Evolutionary conservation across 2,113 vertebrate species (phyloP).

Genomic region (Eira barbara): DNA sequence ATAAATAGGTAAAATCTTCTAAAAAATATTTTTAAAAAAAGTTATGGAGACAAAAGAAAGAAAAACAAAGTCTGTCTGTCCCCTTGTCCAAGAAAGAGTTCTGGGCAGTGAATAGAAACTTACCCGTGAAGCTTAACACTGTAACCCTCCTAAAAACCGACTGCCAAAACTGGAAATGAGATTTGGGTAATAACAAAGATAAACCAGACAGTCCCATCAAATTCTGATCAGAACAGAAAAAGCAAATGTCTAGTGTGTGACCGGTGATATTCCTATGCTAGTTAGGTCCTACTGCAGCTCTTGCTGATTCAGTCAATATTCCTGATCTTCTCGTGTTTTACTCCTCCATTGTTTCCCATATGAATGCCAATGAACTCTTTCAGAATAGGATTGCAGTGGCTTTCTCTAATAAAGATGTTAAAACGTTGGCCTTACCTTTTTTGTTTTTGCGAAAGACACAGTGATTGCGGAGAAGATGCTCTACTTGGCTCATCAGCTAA

Average conservation of each 20-base stretch:
- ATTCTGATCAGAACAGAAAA: slow-evolving; percentile 11
- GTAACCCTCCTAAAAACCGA: not conserved
- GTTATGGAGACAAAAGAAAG: not conserved
- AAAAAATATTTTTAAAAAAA: not conserved
- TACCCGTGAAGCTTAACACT: not conserved
- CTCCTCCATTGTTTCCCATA: not conserved
- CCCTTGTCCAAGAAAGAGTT: not conserved
- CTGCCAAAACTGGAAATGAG: not conserved
- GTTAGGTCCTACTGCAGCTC: not conserved
- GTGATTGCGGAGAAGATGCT: slow-evolving; percentile 70
- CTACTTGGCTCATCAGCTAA: slow-evolving; percentile 78
- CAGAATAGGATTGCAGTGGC: not conserved
- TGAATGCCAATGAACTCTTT: not conserved
- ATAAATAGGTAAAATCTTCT: too few relatives aligned
- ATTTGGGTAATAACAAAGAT: not conserved
- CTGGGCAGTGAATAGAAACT: not conserved
- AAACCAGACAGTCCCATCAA: not conserved
- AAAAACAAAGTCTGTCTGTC: not conserved
- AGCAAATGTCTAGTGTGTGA: not conserved
- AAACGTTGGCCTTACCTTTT: slow-evolving; percentile 73
- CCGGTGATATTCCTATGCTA: not conserved
- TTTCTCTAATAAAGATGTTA: not conserved
- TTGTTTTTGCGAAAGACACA: not conserved
- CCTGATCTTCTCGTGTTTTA: not conserved
- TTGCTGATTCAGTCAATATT: not conserved